Evolutionary conservation across 2,797 vertebrate genomes (phyloP).

Genomic region (Characodon lateralis): DNA sequence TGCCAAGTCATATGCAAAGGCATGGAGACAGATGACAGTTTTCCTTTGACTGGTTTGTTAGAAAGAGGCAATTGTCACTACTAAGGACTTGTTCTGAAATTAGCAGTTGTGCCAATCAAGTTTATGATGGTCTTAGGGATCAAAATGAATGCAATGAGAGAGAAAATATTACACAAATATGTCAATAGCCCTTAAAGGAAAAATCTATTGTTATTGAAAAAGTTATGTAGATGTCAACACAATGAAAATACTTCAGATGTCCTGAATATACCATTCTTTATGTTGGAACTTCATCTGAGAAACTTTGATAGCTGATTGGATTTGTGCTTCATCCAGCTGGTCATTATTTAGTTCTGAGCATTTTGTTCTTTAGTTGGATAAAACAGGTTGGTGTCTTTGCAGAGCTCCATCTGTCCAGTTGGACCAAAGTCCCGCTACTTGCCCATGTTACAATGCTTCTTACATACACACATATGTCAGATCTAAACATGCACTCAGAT

Average conservation of each 20-base stretch:
- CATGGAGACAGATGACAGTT: conserved; percentile 59
- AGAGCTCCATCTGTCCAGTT: conserved; percentile 61
- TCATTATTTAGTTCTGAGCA: conserved; percentile 19
- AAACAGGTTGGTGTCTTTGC: conserved; percentile 51
- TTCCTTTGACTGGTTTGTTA: conserved; percentile 45
- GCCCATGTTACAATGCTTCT: conserved; percentile 15
- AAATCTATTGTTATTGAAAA: conserved; percentile 24
- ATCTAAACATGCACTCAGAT: conserved; percentile 15
- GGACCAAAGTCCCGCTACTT: conserved; percentile 35
- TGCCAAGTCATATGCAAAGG: conserved; percentile 62
- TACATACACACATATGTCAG: conserved; percentile 1
- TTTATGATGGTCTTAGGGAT: conserved; percentile 42
- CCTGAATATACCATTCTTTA: not conserved
- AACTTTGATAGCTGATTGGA: conserved; percentile 23
- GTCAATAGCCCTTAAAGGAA: not conserved
- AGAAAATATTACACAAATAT: conserved; percentile 32
- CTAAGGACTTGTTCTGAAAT: conserved; percentile 51
- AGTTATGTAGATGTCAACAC: conserved; percentile 44
- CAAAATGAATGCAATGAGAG: conserved; percentile 43
- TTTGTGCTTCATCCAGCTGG: conserved; percentile 35
- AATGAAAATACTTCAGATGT: conserved; percentile 27
- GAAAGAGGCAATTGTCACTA: conserved; percentile 42
- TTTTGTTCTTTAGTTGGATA: conserved; percentile 44
- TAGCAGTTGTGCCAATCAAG: conserved; percentile 56
- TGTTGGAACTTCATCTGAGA: conserved; percentile 46